Evolutionary conservation across 1,140 invertebrate genomes (phyloP), one percentile per base, ranked within the genome.

Genomic region (Drosophila sp.): DNA sequence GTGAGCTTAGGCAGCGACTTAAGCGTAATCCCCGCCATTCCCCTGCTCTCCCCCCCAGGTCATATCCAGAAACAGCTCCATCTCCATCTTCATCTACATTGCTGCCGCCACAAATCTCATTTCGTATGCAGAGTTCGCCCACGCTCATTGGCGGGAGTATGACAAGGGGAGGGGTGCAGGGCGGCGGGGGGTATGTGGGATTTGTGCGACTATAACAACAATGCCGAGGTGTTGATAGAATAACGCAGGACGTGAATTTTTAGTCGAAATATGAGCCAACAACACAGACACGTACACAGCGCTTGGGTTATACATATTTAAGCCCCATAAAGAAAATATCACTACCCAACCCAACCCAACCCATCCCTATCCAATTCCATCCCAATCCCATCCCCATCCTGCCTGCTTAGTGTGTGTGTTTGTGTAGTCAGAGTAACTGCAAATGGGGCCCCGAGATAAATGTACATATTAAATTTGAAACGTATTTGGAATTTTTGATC

Each of bases 391-490:
- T 30, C 32, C 58, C 61, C 50, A 65, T 50, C 73, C 57, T 69
- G 55, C 65, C 10, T 47, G 60, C 6, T 50, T 70, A 6, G 4
- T 6, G 23, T 25, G 23, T 50, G 44, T 50, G 44, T 50, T 50
- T 50, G 44, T 50, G 25, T 50, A 81, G 82, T 81, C 79, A 67
- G 75, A 56, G 71, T 60, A 76, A 80, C 66, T 81, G 72, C 68
- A 47, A 61, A 54, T 66, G 80, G 61, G 60, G 38, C 54, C 35
- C 35, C 27, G 57, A 71, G 80, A 84, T 87, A 86, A 86, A 86
- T 83, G 79, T 84, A 86, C 85, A 87, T 87, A 87, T 87, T 87
- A 87, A 87, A 90, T 87, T 90, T 87, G 82, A 90, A 90, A 90
- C 87, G 86, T 80, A 86, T 90, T 80, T 76, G 70, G 87, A 90